Percentiles rank a stretch among this genome's conserved stretches.
Conservation (phyloP, 2,888 invertebrate species). For the Orchestes rusci region DNA sequence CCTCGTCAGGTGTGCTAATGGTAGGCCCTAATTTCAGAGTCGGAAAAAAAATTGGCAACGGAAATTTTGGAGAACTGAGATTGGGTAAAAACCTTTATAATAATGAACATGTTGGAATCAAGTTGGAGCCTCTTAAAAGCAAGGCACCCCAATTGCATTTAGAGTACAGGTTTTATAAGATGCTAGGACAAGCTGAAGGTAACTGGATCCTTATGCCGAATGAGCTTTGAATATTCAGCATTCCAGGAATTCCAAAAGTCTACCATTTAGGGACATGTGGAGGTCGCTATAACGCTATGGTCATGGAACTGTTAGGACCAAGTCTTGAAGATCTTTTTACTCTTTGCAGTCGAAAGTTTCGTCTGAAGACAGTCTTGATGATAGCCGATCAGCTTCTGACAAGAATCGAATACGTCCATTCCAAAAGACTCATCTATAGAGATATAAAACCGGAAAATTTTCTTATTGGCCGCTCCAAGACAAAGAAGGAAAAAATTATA, state of each 20-base stretch:
- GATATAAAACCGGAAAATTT: constrained; percentile 99
- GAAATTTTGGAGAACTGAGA: constrained; percentile 98
- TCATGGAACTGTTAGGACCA: constrained; percentile 66
- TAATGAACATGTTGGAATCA: constrained; percentile 99
- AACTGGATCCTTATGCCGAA: constrained; percentile 1
- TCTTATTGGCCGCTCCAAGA: constrained; percentile 95
- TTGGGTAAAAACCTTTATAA: constrained; percentile 99
- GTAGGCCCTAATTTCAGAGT: constrained; percentile 99
- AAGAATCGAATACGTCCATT: constrained; percentile 99
- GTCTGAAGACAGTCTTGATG: constrained; percentile 65
- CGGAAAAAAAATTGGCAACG: constrained; percentile 99
- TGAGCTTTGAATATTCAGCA: background rate
- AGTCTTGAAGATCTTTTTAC: constrained; percentile 69
- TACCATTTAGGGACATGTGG: constrained; percentile 70
- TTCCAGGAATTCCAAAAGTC: constrained; percentile 59
- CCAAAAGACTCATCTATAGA: constrained; percentile 96
- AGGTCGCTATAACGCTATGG: constrained; percentile 63
- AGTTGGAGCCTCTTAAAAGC: constrained; percentile 99
- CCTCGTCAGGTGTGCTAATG: constrained; percentile 90
- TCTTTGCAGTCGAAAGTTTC: constrained; percentile 62
- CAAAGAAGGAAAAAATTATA: constrained; percentile 96
- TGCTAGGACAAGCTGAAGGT: constrained; percentile 94
- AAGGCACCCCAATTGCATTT: constrained; percentile 99
- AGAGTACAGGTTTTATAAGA: constrained; percentile 99
- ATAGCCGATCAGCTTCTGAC: constrained; percentile 68